phyloP scores from a whole-genome alignment of 2,888 invertebrate species.

The Platycheirus albimanus region DNA sequence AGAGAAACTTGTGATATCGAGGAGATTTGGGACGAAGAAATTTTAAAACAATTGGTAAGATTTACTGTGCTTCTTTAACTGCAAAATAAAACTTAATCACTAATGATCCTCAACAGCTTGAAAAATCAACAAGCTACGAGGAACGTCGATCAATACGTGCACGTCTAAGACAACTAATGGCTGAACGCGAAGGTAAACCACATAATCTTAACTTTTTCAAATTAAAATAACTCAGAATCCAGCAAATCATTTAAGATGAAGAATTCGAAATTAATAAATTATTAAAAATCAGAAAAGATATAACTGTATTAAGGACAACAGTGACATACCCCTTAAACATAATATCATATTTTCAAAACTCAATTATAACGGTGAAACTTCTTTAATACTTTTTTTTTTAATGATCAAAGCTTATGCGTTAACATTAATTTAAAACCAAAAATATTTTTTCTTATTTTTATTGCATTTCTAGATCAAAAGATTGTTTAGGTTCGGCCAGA shows the following conservation, averaged over 20 bases:
- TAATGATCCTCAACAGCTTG: constrained; percentile 85
- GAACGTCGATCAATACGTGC: constrained; percentile 91
- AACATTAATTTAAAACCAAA: constrained; percentile 27
- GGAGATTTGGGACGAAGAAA: constrained; percentile 90
- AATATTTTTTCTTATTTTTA: constrained; percentile 29
- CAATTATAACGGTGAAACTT: constrained; percentile 54
- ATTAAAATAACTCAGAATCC: neutral
- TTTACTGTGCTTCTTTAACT: too few relatives aligned
- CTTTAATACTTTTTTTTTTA: neutral
- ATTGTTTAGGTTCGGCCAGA: constrained; percentile 43
- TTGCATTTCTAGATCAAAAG: constrained; percentile 63
- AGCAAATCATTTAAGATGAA: neutral
- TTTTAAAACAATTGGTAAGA: constrained; percentile 88
- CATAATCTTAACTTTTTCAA: neutral
- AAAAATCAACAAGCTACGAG: constrained; percentile 93
- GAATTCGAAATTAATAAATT: constrained; percentile 12
- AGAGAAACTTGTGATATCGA: constrained; percentile 86
- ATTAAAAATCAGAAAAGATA: constrained; percentile 22
- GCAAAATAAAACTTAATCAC: neutral
- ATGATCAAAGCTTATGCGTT: constrained; percentile 46
- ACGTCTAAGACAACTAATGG: constrained; percentile 92
- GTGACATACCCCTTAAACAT: constrained; percentile 36
- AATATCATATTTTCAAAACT: constrained; percentile 44
- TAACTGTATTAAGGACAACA: constrained; percentile 53
- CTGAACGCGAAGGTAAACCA: constrained; percentile 91